Percentiles rank a stretch among this genome's conserved stretches.
Conservation (phyloP, 37 sponge, comb jelly and placozoan genomes). For the Bolinopsis microptera region DNA sequence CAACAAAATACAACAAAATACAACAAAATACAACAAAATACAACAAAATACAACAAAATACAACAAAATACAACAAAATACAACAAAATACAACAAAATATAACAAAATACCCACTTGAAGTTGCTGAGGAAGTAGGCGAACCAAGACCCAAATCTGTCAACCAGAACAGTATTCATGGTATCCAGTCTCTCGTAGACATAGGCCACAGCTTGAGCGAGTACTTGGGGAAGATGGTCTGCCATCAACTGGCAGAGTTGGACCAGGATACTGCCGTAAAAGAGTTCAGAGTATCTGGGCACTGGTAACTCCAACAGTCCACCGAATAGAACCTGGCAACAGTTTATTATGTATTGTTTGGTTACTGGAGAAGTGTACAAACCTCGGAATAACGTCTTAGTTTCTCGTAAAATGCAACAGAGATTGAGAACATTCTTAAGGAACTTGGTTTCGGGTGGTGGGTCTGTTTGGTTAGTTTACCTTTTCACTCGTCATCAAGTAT, state of each 20-base stretch:
- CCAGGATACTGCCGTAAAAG: slow-evolving; percentile 79
- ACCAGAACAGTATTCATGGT: slow-evolving; percentile 78
- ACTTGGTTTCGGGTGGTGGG: no score
- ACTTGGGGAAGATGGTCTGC: slow-evolving; percentile 43
- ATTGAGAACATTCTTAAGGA: no score
- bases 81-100: no score
- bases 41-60: no score
- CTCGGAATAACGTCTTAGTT: no score
- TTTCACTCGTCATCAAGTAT: no score
- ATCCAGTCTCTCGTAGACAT: slow-evolving; percentile 78
- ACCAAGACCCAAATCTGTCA: slow-evolving; percentile 85
- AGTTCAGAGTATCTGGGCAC: slow-evolving; percentile 75
- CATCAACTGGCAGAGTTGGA: slow-evolving; percentile 81
- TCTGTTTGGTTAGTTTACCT: no score
- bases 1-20: no score
- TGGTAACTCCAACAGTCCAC: slow-evolving; percentile 77
- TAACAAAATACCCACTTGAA: slow-evolving; percentile 70
- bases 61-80: no score
- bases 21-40: no score
- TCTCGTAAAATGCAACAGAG: no score
- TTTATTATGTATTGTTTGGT: not conserved
- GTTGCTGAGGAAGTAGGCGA: slow-evolving; percentile 90
- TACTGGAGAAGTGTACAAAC: no score
- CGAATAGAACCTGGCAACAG: slow-evolving; percentile 75
- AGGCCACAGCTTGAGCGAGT: slow-evolving; percentile 75